Conservation (phyloP, 2,888 invertebrate genomes). For the Keiferia lycopersicella region DNA sequence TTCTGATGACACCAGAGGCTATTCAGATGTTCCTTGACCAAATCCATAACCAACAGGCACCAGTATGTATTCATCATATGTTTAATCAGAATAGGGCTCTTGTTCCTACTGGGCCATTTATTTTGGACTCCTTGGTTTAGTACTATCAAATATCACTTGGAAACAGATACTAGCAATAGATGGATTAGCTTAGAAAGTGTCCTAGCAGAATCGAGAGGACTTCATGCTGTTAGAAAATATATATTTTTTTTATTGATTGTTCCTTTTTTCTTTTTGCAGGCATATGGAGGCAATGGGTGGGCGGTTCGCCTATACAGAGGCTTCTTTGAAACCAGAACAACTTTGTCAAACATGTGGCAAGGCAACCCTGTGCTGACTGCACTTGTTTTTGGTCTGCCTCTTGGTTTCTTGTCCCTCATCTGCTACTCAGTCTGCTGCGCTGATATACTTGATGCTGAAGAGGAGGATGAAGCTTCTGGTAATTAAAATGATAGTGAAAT, state of each 20-base stretch:
- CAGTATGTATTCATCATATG: slow-evolving; percentile 75
- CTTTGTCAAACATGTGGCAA: slow-evolving; percentile 92
- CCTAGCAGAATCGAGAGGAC: too few relatives aligned
- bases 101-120: too few relatives aligned
- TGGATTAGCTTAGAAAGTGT: too few relatives aligned
- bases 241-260: too few relatives aligned
- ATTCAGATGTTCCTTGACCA: slow-evolving; percentile 88
- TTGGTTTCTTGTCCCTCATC: slow-evolving; percentile 95
- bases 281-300: slow-evolving; percentile 92
- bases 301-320: slow-evolving; percentile 88
- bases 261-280: slow-evolving; percentile 68
- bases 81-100: too few relatives aligned
- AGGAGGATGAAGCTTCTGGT: slow-evolving; percentile 85
- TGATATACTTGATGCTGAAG: slow-evolving; percentile 95
- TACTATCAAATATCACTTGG: too few relatives aligned
- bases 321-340: slow-evolving; percentile 91
- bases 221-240: too few relatives aligned
- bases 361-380: slow-evolving; percentile 96
- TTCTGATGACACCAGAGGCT: slow-evolving; percentile 89
- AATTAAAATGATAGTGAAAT: slow-evolving; percentile 27
- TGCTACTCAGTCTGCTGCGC: slow-evolving; percentile 98
- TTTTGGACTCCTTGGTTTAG: too few relatives aligned
- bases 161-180: too few relatives aligned
- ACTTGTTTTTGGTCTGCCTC: slow-evolving; percentile 95
- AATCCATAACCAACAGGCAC: slow-evolving; percentile 88